phyloP scores from a whole-genome alignment of 2,888 invertebrate genomes.

The Ennomos erosarius region DNA sequence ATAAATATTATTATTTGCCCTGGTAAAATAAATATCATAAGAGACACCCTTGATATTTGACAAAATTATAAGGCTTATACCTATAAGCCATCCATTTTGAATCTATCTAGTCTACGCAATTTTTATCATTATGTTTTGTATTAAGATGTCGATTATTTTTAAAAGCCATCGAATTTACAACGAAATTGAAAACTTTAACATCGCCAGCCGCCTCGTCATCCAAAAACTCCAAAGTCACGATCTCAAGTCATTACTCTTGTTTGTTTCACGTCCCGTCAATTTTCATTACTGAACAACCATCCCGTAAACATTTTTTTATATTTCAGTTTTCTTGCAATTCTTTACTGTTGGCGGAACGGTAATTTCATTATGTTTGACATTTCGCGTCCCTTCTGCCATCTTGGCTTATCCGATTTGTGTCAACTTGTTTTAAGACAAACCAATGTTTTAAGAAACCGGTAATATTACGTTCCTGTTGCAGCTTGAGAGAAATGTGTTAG shows the following conservation, averaged over 20 bases:
- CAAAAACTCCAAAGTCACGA: conserved; percentile 3
- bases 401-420: conserved; percentile 46
- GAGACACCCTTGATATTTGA: no score
- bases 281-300: conserved; percentile 8
- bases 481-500: background rate
- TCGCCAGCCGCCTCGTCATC: no score
- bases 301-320: conserved; percentile 16
- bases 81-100: no score
- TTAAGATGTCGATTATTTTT: no score
- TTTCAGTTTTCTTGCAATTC: background rate
- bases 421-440: conserved; percentile 39
- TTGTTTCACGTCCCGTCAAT: conserved; percentile 14
- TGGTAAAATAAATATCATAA: no score
- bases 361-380: conserved; percentile 33
- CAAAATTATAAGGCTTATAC: no score
- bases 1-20: no score
- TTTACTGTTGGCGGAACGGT: background rate
- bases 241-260: conserved; percentile 3
- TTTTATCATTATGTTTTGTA: no score
- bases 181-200: background rate
- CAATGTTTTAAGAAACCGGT: no score
- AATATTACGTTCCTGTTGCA: conserved; percentile 10
- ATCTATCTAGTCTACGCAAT: no score
- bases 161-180: no score
- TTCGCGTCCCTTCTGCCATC: conserved; percentile 10